Evolutionary conservation across 2,888 invertebrate genomes (phyloP).

Genomic region (Glaucopsyche alexis): DNA sequence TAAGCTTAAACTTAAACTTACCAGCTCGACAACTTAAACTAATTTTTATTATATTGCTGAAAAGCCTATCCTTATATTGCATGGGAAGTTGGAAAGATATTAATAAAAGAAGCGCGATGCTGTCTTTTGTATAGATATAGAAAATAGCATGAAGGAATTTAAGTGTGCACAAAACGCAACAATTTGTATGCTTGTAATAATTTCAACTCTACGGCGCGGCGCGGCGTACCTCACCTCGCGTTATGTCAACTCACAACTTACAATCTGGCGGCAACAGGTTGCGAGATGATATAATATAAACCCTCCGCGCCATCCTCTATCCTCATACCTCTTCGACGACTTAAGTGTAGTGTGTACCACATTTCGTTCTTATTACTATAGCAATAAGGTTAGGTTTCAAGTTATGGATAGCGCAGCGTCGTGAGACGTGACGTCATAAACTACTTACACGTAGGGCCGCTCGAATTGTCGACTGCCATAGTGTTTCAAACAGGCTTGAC

Average conservation of each 20-base stretch:
- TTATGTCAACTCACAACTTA: neutral
- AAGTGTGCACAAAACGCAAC: neutral
- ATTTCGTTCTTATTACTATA: too few species aligned
- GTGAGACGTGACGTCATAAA: neutral
- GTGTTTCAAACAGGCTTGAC: too few species aligned
- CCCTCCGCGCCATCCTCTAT: neutral
- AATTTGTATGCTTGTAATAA: neutral
- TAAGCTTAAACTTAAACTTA: too few species aligned
- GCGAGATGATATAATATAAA: neutral
- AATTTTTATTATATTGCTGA: neutral
- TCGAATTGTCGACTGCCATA: too few species aligned
- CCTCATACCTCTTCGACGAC: too few species aligned
- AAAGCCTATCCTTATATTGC: neutral
- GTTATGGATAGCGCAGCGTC: too few species aligned
- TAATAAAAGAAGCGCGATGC: neutral
- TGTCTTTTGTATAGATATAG: neutral
- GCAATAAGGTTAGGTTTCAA: neutral
- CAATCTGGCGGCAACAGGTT: constrained; percentile 5
- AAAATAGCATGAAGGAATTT: neutral
- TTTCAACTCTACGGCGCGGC: too few species aligned
- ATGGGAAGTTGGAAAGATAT: neutral
- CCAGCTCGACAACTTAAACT: neutral
- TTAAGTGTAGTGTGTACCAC: too few species aligned
- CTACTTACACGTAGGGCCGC: neutral
- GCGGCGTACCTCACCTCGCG: neutral